A percentile compares a stretch with the other conserved stretches of the same genome.
phyloP scores from a whole-genome alignment of 1,140 invertebrate genomes.

The Drosophila leontia region DNA sequence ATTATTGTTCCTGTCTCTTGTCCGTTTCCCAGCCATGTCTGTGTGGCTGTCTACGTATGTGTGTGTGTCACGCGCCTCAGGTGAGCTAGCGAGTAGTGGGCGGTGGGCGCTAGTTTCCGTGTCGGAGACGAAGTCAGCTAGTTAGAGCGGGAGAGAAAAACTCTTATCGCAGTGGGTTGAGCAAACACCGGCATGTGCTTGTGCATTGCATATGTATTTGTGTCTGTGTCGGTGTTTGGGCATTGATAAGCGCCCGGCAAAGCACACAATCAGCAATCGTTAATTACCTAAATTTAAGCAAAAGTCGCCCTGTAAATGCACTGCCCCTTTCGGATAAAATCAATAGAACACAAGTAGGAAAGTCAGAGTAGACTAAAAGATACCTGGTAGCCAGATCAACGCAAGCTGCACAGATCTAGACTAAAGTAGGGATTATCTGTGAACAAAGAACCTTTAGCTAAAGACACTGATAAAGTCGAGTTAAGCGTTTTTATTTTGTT shows the following conservation, averaged over 20 bases:
- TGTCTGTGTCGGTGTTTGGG: conserved; percentile 30
- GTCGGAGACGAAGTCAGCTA: conserved; percentile 2
- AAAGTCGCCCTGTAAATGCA: conserved; percentile 18
- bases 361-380: background rate
- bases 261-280: conserved; percentile 56
- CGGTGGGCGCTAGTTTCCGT: conserved; percentile 7
- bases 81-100: conserved; percentile 2
- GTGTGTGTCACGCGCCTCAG: conserved; percentile 60
- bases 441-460: background rate
- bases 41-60: background rate
- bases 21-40: background rate
- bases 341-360: background rate
- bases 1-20: conserved; percentile 1
- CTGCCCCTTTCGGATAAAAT: background rate
- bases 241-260: conserved; percentile 56
- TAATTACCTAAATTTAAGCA: conserved; percentile 62
- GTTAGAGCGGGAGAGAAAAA: conserved; percentile 32
- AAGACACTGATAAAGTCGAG: background rate
- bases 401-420: background rate
- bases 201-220: conserved; percentile 1
- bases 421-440: background rate
- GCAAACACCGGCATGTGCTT: conserved; percentile 45
- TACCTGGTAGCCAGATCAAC: background rate
- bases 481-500: conserved; percentile 3
- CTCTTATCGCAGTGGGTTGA: conserved; percentile 71